A percentile compares a stretch with the other conserved stretches of the same genome.
Evolutionary conservation across 2,797 vertebrate genomes (phyloP).

Genomic region (Moxostoma hubbsi): DNA sequence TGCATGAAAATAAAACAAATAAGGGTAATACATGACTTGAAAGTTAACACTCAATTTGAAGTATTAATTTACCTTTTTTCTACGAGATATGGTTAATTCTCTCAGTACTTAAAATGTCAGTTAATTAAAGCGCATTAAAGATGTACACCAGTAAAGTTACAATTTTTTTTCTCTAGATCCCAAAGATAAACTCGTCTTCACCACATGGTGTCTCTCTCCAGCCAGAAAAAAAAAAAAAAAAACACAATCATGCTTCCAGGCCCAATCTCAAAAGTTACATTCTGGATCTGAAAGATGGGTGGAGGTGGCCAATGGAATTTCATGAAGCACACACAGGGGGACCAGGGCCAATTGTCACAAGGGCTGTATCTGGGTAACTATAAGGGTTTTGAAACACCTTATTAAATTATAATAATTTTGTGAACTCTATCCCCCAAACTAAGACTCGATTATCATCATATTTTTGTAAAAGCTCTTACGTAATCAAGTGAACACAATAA

Average conservation of each 20-base stretch:
- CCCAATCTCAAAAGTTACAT: conserved; percentile 30
- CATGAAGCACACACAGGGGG: background rate
- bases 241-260: conserved; percentile 51
- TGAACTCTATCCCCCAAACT: too few species aligned
- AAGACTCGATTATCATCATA: too few species aligned
- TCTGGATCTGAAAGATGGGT: conserved; percentile 1
- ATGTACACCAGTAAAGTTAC: background rate
- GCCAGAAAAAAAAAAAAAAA: conserved; percentile 72
- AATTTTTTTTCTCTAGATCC: conserved; percentile 51
- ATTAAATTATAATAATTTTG: too few species aligned
- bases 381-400: too few species aligned
- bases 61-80: too few species aligned
- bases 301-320: conserved; percentile 20
- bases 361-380: too few species aligned
- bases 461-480: too few species aligned
- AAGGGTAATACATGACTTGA: background rate
- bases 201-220: conserved; percentile 87
- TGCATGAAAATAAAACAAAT: background rate
- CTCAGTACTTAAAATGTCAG: background rate
- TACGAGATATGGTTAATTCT: background rate
- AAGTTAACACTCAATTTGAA: too few species aligned
- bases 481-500: too few species aligned
- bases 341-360: too few species aligned
- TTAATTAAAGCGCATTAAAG: background rate
- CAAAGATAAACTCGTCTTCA: conserved; percentile 75